Evolutionary conservation across 2,113 vertebrate species (phyloP), one percentile per base, ranked within the genome.

Genomic region (Ammodramus savannarum): DNA sequence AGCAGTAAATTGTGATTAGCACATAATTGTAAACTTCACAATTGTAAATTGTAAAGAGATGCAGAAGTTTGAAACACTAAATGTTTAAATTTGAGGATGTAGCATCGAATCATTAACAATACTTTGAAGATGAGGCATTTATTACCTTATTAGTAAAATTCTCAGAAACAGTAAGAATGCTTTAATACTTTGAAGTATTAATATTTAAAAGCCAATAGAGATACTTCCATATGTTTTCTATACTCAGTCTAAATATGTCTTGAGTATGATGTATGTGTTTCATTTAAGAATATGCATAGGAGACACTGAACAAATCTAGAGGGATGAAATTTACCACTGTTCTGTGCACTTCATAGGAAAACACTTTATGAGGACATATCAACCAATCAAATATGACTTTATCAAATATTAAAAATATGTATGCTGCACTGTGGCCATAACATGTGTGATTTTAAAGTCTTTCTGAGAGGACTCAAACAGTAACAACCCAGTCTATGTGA

Each of bases 1-100:
- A 89, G 82, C 49, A 93, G 72, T 90, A 91, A 96, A 95, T 74
- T 86, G 87, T 76, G 79, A 91, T 97, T 93, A 96, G 67, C 62
- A 46, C 36, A 15, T 94, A 83, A 94, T 62, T 94, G 78, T 87
- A 87, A 83, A 85, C 44, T 41, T 32, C 51, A 39, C 36, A 52
- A 32, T 6, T 52, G 27, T 38, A 69, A 38, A 51, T 39, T 17
- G 36, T 19, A n/a, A 71, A 74, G 84, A 86, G 55, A 71, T 75
- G 41, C 49, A 85, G 71, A 76, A 87, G 51, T 49, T 69, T 91
- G 52, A 85, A 87, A 88, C 31, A 51, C 46, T 68, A 58, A 61
- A 26, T 62, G n/a, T 85, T 93, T 81, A 34, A 87, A 91, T 94
- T 85, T 77, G 74, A 49, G 43, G 57, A 91, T 72, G 75, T 51